Percentiles rank a stretch among this genome's conserved stretches.
phyloP scores from a whole-genome alignment of 2,797 vertebrate genomes.

The Buceros bicornis region DNA sequence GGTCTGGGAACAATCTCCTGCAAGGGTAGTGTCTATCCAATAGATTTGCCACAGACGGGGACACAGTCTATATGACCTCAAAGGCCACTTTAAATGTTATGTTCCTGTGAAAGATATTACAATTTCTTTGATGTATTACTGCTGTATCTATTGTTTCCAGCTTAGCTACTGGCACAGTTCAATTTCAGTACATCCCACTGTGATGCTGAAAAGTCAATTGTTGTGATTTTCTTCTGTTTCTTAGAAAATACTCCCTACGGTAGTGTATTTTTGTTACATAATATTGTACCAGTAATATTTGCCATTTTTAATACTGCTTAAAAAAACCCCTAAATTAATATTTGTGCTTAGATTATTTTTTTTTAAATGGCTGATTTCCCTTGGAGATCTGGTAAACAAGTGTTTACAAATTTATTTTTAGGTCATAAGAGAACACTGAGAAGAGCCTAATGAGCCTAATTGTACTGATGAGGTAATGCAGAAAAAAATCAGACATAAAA shows the following conservation, averaged over 20 bases:
- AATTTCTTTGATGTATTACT: conserved; percentile 14
- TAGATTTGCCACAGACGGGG: background rate
- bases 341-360: background rate
- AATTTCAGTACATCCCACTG: background rate
- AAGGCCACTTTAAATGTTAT: background rate
- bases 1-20: background rate
- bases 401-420: background rate
- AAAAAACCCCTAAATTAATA: background rate
- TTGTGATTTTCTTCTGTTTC: background rate
- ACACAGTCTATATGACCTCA: background rate
- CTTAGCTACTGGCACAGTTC: background rate
- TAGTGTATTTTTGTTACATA: background rate
- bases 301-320: background rate
- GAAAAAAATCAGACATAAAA: background rate
- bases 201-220: conserved; percentile 5
- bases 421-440: background rate
- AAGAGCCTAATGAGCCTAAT: background rate
- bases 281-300: background rate
- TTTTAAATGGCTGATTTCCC: background rate
- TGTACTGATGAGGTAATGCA: background rate
- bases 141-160: background rate
- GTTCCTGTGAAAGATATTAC: background rate
- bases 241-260: background rate
- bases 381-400: background rate
- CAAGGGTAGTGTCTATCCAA: background rate